Percentiles rank a stretch among this genome's conserved stretches.
phyloP scores from a whole-genome alignment of 2,888 invertebrate species.

The Amiota minor region DNA sequence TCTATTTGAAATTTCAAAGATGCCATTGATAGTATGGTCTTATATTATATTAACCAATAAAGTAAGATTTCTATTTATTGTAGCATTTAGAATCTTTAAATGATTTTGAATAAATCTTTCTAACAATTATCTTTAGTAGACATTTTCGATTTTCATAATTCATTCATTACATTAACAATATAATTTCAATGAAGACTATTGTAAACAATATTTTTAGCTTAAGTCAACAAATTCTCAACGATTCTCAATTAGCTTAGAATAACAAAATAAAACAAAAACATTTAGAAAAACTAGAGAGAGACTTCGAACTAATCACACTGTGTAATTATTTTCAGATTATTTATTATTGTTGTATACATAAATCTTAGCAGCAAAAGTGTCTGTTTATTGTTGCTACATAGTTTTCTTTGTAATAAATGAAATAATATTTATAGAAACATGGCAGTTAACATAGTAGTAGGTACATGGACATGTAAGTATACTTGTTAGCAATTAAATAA shows the following conservation, averaged over 20 bases:
- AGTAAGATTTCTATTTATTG: too few relatives aligned
- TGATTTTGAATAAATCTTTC: too few relatives aligned
- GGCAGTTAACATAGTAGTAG: not conserved
- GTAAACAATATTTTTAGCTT: constrained; percentile 21
- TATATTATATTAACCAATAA: too few relatives aligned
- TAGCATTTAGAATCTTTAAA: too few relatives aligned
- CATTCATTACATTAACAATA: not conserved
- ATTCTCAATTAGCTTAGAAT: not conserved
- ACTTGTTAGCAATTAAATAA: too few relatives aligned
- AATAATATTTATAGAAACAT: not conserved
- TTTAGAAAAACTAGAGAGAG: too few relatives aligned
- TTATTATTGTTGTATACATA: not conserved
- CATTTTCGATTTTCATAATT: too few relatives aligned
- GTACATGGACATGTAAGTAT: too few relatives aligned
- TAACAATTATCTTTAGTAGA: too few relatives aligned
- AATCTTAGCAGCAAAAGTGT: constrained; percentile 1
- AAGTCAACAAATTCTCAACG: constrained; percentile 1
- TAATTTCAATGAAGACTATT: constrained; percentile 20
- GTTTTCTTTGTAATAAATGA: not conserved
- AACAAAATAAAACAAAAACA: too few relatives aligned
- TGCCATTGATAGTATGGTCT: too few relatives aligned
- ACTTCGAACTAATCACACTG: not conserved
- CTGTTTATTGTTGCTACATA: not conserved
- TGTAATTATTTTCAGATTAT: constrained; percentile 19
- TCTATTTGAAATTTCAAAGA: too few relatives aligned